These are phyloP conservation scores for Macrosoma leucophasiata DNA, from an alignment of 2,888 invertebrate genomes.

Conservation along the genomic window DNA sequence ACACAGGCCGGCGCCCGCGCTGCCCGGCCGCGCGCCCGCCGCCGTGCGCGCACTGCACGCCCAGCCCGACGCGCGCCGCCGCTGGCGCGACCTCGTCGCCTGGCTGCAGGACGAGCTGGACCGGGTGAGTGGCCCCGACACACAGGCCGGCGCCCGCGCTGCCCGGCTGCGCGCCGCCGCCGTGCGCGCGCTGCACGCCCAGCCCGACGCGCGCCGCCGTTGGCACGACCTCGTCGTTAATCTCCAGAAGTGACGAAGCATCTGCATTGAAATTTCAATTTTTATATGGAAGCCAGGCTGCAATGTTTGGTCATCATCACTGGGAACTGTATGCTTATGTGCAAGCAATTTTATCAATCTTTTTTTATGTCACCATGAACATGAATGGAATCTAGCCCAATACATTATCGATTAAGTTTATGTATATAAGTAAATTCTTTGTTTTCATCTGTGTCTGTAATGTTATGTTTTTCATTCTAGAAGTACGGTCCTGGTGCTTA, in stretches of 20 bases:
- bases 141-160: no score
- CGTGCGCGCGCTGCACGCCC: conserved; percentile 84
- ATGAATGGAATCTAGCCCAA: no score
- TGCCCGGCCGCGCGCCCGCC: conserved; percentile 86
- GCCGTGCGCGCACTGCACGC: conserved; percentile 87
- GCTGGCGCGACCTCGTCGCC: conserved; percentile 92
- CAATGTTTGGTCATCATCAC: no score
- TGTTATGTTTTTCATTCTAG: conserved; percentile 36
- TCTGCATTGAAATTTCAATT: no score
- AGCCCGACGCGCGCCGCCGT: conserved; percentile 86
- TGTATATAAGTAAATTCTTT: no score
- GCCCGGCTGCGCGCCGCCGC: conserved; percentile 90
- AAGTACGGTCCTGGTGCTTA: conserved; percentile 79
- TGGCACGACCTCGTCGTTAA: conserved; percentile 94
- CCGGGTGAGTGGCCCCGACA: conserved; percentile 65
- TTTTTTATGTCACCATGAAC: no score
- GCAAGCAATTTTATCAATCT: no score
- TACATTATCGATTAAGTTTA: no score
- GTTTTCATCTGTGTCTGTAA: conserved; percentile 2
- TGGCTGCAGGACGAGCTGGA: conserved; percentile 98
- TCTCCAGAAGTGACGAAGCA: no score
- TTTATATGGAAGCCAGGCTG: no score
- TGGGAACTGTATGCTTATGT: no score
- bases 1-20: no score
- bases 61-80: conserved; percentile 85